Evolutionary conservation across 2,113 vertebrate species (phyloP).

Genomic region (Microcebus lehilahytsara): DNA sequence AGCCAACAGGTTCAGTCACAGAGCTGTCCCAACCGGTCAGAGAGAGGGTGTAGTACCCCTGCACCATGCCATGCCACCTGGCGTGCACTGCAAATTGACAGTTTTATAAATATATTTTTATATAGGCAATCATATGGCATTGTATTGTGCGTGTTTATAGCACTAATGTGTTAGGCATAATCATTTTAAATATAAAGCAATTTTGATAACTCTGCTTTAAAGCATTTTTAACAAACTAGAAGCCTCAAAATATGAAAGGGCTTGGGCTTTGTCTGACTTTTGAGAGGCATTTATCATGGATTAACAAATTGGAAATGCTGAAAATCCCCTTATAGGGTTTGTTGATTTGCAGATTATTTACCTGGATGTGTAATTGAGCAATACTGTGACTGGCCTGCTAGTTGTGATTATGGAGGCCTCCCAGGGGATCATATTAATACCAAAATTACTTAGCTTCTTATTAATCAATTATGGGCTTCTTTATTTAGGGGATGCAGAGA

Average conservation of each 20-base stretch:
- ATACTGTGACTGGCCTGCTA: conserved; percentile 72
- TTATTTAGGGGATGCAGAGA: conserved; percentile 66
- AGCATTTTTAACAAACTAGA: conserved; percentile 53
- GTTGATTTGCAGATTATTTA: conserved; percentile 72
- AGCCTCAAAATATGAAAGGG: conserved; percentile 41
- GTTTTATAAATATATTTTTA: not conserved
- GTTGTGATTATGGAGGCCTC: conserved; percentile 71
- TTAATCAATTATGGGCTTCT: conserved; percentile 81
- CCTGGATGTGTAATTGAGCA: conserved; percentile 76
- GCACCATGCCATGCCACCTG: not conserved
- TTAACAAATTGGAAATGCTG: conserved; percentile 65
- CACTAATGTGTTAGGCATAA: not conserved
- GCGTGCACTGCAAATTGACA: not conserved
- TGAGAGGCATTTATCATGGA: conserved; percentile 60
- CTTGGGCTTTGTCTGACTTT: conserved; percentile 40
- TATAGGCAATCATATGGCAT: not conserved
- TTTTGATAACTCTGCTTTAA: conserved; percentile 35
- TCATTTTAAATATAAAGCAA: not conserved
- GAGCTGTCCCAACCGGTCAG: not conserved
- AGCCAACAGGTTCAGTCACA: not conserved
- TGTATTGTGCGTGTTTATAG: not conserved
- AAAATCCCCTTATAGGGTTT: conserved; percentile 61
- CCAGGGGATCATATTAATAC: conserved; percentile 72
- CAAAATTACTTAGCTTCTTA: conserved; percentile 82
- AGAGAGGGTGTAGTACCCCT: not conserved